Evolutionary conservation across 2,113 vertebrate genomes (phyloP), one percentile per base, ranked within the genome.

Genomic region (Chinchilla lanigera): DNA sequence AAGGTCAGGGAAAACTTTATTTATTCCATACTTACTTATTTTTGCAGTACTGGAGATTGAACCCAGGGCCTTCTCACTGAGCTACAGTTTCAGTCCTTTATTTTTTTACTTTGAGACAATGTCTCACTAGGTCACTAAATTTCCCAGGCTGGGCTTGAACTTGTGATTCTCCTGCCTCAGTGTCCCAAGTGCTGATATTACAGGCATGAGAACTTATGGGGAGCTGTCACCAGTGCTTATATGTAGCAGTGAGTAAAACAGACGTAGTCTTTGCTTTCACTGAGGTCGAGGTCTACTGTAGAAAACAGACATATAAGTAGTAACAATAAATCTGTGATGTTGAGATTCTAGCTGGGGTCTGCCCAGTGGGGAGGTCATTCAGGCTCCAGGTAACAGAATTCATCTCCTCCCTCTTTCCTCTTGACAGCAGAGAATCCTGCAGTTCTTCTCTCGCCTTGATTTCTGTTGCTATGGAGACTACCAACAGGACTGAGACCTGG

Each of bases 401-500:
- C 26, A 52, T 60, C 41, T 3, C 5, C 41, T 93, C 38, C 52
- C 60, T 95, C 33, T 97, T 82, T 84, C 82, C 69, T 97, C 77
- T 97, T 10, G 16, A 60, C 61, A 73, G 54, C 94, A 97, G 82
- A 93, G 52, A 47, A 22, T 92, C 88, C 86, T 89, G 26, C 7
- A 2, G 20, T 54, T 91, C 75, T 60, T 82, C 33, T 3, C 1
- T 4, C 28, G 24, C 56, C 47, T 65, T 44, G 56, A 50, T 60
- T 61, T 50, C 26, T 0, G 17, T 87, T 71, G 82, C 13, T 80
- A 99, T 98, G 98, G 98, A 97, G 10, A 97, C 95, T 7, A 63
- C n/a, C 30, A 98, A 98, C 67, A 13, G 1, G 6, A 98, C 98
- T 0, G 98, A 98, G 71, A 56, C 19, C 1, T 99, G 98, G 98